A percentile compares a stretch with the other conserved stretches of the same genome.
These are phyloP conservation scores for Myripristis murdjan DNA, from an alignment of 2,797 vertebrate species.

Conservation along the genomic window DNA sequence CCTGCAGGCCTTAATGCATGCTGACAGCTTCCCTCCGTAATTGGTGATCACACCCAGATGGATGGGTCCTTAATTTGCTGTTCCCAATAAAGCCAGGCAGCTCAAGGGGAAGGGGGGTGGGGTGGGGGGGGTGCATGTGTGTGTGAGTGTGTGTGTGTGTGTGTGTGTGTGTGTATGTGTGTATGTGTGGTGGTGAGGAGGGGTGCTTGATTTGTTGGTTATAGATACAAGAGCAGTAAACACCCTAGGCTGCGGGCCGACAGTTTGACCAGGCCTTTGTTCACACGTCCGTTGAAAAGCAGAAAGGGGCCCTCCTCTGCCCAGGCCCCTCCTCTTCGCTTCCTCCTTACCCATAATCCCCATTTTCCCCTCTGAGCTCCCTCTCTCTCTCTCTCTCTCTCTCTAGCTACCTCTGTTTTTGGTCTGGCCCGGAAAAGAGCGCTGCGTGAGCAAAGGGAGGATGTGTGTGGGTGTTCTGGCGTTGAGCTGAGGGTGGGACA, in stretches of 20 bases:
- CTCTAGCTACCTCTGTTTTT: constrained; percentile 58
- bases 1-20: constrained; percentile 83
- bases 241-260: constrained; percentile 83
- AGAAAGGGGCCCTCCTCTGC: constrained; percentile 37
- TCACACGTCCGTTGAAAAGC: constrained; percentile 85
- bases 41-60: constrained; percentile 90
- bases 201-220: constrained; percentile 84
- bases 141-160: constrained; percentile 19
- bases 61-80: constrained; percentile 87
- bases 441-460: constrained; percentile 40
- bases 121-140: constrained; percentile 33
- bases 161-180: neutral
- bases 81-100: constrained; percentile 85
- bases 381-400: constrained; percentile 45
- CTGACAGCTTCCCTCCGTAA: constrained; percentile 88
- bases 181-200: constrained; percentile 40
- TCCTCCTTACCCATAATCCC: constrained; percentile 42
- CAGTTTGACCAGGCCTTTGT: constrained; percentile 87
- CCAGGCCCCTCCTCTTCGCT: constrained; percentile 15
- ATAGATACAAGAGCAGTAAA: constrained; percentile 89
- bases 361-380: constrained; percentile 24
- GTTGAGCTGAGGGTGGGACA: constrained; percentile 34
- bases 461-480: constrained; percentile 20
- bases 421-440: constrained; percentile 50
- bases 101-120: constrained; percentile 73